A percentile compares a stretch with the other conserved stretches of the same genome.
Evolutionary conservation across 2,888 invertebrate species (phyloP).

Genomic region (Agrochola macilenta): DNA sequence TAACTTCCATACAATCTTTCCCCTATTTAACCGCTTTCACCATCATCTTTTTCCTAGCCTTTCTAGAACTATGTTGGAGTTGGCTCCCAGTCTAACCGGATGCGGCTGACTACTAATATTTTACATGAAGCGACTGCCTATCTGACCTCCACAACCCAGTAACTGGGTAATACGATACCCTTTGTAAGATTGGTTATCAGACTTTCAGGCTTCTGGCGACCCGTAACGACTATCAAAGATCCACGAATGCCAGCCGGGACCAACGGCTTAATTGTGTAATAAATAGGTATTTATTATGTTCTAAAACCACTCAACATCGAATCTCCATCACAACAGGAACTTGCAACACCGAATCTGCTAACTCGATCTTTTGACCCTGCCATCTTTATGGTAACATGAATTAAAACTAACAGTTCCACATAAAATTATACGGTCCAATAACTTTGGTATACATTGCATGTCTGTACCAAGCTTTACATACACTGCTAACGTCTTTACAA

Average conservation of each 20-base stretch:
- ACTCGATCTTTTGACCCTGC: conserved; percentile 32
- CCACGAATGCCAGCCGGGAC: no score
- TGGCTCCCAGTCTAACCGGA: no score
- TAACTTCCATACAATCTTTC: not conserved
- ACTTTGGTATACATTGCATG: conserved; percentile 14
- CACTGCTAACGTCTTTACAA: conserved; percentile 18
- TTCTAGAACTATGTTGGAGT: no score
- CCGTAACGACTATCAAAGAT: no score
- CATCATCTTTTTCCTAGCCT: no score
- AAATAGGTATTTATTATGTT: not conserved
- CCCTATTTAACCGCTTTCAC: not conserved
- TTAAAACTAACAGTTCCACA: conserved; percentile 31
- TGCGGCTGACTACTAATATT: no score
- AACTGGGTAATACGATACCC: no score
- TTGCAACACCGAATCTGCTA: conserved; percentile 28
- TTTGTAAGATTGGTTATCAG: no score
- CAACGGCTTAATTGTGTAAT: not conserved
- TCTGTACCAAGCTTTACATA: conserved; percentile 14
- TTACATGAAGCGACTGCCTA: no score
- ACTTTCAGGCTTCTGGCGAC: no score
- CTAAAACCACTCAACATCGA: conserved; percentile 1
- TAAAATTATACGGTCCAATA: conserved; percentile 57
- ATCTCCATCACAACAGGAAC: conserved; percentile 37
- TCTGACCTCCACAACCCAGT: no score
- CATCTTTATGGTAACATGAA: conserved; percentile 16